phyloP scores from a whole-genome alignment of 2,113 vertebrate genomes.

The Carlito syrichta region DNA sequence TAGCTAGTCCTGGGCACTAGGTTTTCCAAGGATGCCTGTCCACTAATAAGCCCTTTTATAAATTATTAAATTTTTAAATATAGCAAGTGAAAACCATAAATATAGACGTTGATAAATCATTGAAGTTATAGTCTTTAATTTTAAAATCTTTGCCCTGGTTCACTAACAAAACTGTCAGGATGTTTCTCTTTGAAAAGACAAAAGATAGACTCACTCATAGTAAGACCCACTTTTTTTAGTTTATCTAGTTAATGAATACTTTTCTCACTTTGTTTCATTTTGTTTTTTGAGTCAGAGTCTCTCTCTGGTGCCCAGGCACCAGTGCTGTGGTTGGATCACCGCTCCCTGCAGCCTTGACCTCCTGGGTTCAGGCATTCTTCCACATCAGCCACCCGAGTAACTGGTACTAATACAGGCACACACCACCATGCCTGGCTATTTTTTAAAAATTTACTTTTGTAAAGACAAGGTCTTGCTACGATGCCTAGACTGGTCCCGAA shows the following conservation, averaged over 20 bases:
- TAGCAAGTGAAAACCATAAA: neutral
- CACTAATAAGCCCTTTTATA: neutral
- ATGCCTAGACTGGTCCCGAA: too few species aligned
- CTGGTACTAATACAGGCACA: too few species aligned
- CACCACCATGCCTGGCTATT: too few species aligned
- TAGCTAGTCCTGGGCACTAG: neutral
- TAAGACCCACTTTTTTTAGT: neutral
- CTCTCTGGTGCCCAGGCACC: too few species aligned
- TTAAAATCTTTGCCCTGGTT: neutral
- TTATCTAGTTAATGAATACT: neutral
- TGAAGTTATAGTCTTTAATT: neutral
- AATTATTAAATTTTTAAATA: neutral
- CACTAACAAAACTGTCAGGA: neutral
- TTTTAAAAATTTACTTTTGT: too few species aligned
- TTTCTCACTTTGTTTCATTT: neutral
- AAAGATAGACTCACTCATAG: neutral
- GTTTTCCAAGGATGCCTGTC: neutral
- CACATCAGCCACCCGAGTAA: too few species aligned
- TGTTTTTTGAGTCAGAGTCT: too few species aligned
- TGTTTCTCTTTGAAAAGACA: neutral
- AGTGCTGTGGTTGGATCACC: too few species aligned
- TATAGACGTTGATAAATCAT: neutral
- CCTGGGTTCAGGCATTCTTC: too few species aligned
- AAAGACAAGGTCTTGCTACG: too few species aligned
- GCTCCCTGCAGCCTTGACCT: too few species aligned